Evolutionary conservation across 2,888 invertebrate species (phyloP), one percentile per base, ranked within the genome.

Genomic region (Pandemis heparana): DNA sequence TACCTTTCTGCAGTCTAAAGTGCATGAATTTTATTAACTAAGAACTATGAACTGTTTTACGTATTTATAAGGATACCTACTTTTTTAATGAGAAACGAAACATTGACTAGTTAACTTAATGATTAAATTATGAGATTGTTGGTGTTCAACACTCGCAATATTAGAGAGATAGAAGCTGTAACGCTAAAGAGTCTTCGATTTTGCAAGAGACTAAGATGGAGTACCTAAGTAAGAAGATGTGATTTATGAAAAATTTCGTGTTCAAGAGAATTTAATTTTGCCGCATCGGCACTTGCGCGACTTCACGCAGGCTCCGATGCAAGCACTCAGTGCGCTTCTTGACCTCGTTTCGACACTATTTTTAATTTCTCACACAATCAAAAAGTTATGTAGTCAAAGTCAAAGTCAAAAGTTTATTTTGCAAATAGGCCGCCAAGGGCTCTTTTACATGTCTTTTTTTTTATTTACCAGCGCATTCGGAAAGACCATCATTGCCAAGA

Each of bases 261-360:
- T 10, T 14, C 43, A 43, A n/a, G 48, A 69, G 65, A 39, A 66
- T 75, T 62, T 39, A 46, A 72, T 70, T 70, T 23, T 18, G 59
- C 59, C 16, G 41, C 14, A 56, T 66, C 65, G 72, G 72, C 72
- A 51, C 65, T 61, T 38, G 74, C 43, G 46, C 67, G 56, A 41
- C 5, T 51, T 46, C 59, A 67, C 63, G 67, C 68, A 75, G 75
- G 70, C 63, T 66, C 56, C 63, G 63, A 67, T 70, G 63, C 66
- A 63, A 74, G 56, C 67, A 61, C 73, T 73, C 39, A 2, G 41
- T 48, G 65, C 39, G 16, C 46, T 48, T 39, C 75, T 77, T 72
- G 72, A 77, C 77, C 74, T 64, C 63, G 46, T 74, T 77, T 43
- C 70, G 56, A n/a, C 66, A 68, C 74, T 75, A 66, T 71, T 72